Conservation (phyloP, 2,113 vertebrate genomes). For the Regulus satrapa region DNA sequence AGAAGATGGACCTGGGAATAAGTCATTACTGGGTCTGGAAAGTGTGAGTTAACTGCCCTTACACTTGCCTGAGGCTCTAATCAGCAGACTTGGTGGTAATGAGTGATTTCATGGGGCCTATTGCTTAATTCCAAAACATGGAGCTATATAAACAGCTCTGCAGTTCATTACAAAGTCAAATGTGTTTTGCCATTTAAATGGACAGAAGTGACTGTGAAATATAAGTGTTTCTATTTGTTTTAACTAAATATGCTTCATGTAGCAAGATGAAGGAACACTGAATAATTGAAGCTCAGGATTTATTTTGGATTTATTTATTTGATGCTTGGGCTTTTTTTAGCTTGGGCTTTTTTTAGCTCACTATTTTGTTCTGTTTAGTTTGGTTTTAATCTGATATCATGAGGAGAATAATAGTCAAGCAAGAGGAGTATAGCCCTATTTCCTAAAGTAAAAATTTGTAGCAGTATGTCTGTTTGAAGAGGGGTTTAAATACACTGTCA, state of each 20-base stretch:
- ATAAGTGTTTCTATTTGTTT: conserved; percentile 20
- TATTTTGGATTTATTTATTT: background rate
- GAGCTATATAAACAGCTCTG: conserved; percentile 19
- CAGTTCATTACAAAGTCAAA: conserved; percentile 39
- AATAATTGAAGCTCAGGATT: background rate
- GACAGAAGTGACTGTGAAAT: background rate
- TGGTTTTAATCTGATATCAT: background rate
- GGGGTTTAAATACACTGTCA: background rate
- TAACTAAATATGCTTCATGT: background rate
- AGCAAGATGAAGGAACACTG: background rate
- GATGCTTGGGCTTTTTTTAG: background rate
- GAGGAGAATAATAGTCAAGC: background rate
- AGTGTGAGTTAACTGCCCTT: background rate
- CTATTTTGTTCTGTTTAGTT: background rate
- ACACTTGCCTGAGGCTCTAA: conserved; percentile 1
- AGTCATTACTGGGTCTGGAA: background rate
- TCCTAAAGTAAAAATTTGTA: background rate
- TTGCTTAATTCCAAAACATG: conserved; percentile 30
- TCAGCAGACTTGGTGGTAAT: conserved; percentile 15
- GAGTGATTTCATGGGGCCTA: conserved; percentile 27
- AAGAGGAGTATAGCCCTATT: background rate
- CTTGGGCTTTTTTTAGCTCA: background rate
- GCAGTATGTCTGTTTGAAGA: background rate
- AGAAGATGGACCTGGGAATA: background rate
- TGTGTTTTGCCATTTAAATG: conserved; percentile 8